A percentile compares a stretch with the other conserved stretches of the same genome.
These are phyloP conservation scores for Madoqua kirkii DNA, from an alignment of 2,113 vertebrate species.

Conservation along the genomic window DNA sequence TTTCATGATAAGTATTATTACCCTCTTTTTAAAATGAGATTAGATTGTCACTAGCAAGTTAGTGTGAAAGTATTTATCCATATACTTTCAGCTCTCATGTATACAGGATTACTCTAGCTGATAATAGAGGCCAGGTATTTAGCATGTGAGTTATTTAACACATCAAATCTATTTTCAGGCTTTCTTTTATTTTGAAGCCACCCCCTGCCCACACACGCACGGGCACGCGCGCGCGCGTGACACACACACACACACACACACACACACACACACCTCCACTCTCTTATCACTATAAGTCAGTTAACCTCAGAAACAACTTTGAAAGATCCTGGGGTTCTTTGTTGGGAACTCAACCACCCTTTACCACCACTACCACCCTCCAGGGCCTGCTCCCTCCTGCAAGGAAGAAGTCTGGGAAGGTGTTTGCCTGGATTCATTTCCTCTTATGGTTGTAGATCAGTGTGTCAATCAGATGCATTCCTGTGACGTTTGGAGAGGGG, in stretches of 20 bases:
- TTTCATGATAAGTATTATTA: not conserved
- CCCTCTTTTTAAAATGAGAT: not conserved
- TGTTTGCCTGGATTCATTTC: not conserved
- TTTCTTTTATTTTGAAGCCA: not conserved
- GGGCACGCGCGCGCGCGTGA: not conserved
- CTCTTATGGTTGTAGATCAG: not conserved
- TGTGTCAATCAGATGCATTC: not conserved
- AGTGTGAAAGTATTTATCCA: not conserved
- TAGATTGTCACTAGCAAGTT: not conserved
- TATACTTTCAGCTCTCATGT: not conserved
- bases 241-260: not conserved
- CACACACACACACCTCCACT: too few species aligned
- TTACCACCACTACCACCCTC: not conserved
- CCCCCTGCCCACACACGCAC: accelerated
- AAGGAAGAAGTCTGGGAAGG: not conserved
- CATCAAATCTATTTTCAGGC: not conserved
- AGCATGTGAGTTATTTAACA: not conserved
- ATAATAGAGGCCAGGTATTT: not conserved
- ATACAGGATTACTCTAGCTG: not conserved
- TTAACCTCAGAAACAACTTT: not conserved
- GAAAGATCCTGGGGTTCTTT: not conserved
- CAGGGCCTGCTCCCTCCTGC: not conserved
- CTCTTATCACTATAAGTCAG: not conserved
- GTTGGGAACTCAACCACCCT: not conserved
- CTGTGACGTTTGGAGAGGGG: not conserved